These are phyloP conservation scores for Drosophila sechellia DNA, from an alignment of 1,140 invertebrate species.

Conservation along the genomic window DNA sequence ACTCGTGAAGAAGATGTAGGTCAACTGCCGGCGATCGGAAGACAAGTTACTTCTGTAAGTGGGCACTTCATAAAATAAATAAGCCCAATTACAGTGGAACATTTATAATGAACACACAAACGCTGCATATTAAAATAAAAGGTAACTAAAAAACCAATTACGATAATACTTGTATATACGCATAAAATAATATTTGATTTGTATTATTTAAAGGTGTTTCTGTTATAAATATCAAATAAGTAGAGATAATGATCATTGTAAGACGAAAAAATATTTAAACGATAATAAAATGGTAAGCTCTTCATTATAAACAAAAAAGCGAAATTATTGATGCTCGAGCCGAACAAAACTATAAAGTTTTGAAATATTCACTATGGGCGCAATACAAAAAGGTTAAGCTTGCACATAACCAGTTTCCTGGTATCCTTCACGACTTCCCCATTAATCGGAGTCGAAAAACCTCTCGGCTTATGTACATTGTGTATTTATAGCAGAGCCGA, in stretches of 20 bases:
- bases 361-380: not conserved
- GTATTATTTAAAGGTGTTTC: too few relatives aligned
- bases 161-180: too few relatives aligned
- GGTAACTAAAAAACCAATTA: too few relatives aligned
- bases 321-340: not conserved
- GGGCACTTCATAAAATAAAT: constrained; percentile 1
- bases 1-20: constrained; percentile 61
- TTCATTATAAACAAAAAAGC: not conserved
- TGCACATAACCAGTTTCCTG: constrained; percentile 57
- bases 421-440: constrained; percentile 63
- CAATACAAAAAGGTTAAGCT: constrained; percentile 11
- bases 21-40: constrained; percentile 45
- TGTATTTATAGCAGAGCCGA: constrained; percentile 50
- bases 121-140: too few relatives aligned
- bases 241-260: too few relatives aligned
- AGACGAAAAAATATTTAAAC: too few relatives aligned
- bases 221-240: too few relatives aligned
- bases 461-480: constrained; percentile 38
- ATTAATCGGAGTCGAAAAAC: constrained; percentile 37
- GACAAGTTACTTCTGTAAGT: constrained; percentile 19
- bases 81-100: not conserved
- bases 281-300: too few relatives aligned
- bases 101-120: not conserved
- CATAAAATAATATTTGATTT: too few relatives aligned
- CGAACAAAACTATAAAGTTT: not conserved